A percentile compares a stretch with the other conserved stretches of the same genome.
phyloP scores from a whole-genome alignment of 1,140 invertebrate species.

The Druon quercuslanigerum region DNA sequence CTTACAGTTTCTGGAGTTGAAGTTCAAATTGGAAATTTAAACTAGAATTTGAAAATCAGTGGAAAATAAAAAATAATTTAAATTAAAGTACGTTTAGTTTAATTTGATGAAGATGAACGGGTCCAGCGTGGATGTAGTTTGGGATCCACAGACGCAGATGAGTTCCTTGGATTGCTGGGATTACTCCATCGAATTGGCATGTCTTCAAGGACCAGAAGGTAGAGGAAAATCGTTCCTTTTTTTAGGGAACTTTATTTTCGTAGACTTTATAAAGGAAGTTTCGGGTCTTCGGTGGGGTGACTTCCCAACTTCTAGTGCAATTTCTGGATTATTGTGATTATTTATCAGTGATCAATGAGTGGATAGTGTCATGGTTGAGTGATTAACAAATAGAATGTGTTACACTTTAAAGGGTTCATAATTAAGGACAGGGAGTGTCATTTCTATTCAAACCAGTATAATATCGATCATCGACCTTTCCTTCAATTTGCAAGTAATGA shows the following conservation, averaged over 20 bases:
- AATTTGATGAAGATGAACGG: conserved; percentile 59
- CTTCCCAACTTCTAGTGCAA: background rate
- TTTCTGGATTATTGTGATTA: background rate
- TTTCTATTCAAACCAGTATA: background rate
- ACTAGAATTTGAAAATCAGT: background rate
- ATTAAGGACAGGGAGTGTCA: background rate
- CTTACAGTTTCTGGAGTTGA: background rate
- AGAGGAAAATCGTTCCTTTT: conserved; percentile 54
- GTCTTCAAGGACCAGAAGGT: conserved; percentile 85
- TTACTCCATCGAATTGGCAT: conserved; percentile 87
- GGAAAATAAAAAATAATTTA: background rate
- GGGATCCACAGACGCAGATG: conserved; percentile 72
- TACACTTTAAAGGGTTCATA: background rate
- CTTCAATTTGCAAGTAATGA: too few species aligned
- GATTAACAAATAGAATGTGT: background rate
- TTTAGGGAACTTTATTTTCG: conserved; percentile 44
- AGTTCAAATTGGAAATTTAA: background rate
- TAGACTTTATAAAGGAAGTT: conserved; percentile 17
- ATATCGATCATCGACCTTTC: too few species aligned
- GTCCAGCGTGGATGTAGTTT: conserved; percentile 65
- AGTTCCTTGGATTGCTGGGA: conserved; percentile 88
- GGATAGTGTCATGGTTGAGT: background rate
- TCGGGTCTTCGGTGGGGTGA: background rate
- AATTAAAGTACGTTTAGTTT: background rate
- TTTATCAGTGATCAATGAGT: conserved; percentile 32